A percentile compares a stretch with the other conserved stretches of the same genome.
phyloP scores from a whole-genome alignment of 2,888 invertebrate species.

The Leptinotarsa juncta region DNA sequence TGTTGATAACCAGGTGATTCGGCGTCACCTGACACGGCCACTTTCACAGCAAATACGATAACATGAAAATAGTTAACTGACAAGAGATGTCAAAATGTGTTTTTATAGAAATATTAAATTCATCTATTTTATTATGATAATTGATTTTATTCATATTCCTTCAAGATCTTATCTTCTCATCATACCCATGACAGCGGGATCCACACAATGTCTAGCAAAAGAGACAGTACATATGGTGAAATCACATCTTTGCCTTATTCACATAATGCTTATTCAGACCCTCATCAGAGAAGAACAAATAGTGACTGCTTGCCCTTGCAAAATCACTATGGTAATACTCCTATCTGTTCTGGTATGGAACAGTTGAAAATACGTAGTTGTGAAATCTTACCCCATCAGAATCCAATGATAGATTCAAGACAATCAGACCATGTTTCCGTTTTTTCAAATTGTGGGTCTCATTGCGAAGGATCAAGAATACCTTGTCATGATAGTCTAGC shows the following conservation, averaged over 20 bases:
- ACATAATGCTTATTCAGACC: slow-evolving; percentile 33
- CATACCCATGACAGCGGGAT: slow-evolving; percentile 69
- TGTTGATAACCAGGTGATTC: too few relatives aligned
- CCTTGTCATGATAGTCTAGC: slow-evolving; percentile 47
- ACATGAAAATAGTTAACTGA: too few relatives aligned
- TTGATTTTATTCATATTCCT: not conserved
- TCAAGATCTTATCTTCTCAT: slow-evolving; percentile 60
- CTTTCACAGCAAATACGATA: too few relatives aligned
- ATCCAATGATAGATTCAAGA: slow-evolving; percentile 24
- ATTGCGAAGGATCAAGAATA: slow-evolving; percentile 46
- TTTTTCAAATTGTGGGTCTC: slow-evolving; percentile 50
- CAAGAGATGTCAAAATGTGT: too few relatives aligned
- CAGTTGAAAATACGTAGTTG: slow-evolving; percentile 46
- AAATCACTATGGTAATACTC: slow-evolving; percentile 30
- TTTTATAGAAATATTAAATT: too few relatives aligned
- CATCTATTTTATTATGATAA: not conserved
- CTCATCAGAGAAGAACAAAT: slow-evolving; percentile 50
- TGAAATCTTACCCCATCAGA: slow-evolving; percentile 27
- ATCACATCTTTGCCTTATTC: slow-evolving; percentile 48
- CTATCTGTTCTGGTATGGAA: slow-evolving; percentile 49
- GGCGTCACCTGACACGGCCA: too few relatives aligned
- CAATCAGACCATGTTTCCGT: slow-evolving; percentile 32
- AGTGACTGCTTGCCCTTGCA: slow-evolving; percentile 58
- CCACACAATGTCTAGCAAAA: slow-evolving; percentile 67
- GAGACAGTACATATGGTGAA: slow-evolving; percentile 62